phyloP scores from a whole-genome alignment of 1,140 invertebrate genomes.

The Akabosia matsudoensis region DNA sequence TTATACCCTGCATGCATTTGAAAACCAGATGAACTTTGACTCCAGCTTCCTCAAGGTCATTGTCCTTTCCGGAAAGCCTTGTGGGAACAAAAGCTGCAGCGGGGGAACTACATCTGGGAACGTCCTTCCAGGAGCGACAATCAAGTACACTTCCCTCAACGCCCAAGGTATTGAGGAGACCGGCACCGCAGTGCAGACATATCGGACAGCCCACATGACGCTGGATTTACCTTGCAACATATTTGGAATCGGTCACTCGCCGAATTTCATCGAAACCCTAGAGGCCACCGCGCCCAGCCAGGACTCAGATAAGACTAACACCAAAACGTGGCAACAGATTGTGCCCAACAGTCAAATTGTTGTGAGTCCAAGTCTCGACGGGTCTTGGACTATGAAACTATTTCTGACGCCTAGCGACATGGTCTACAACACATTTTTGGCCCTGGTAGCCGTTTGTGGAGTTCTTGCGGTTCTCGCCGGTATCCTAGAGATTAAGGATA shows the following conservation, averaged over 20 bases:
- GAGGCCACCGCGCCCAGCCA: slow-evolving; percentile 67
- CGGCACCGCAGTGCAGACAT: slow-evolving; percentile 77
- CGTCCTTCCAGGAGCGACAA: slow-evolving; percentile 81
- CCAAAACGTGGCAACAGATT: slow-evolving; percentile 76
- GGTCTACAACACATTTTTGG: slow-evolving; percentile 85
- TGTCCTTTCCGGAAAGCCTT: slow-evolving; percentile 78
- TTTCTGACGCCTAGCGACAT: slow-evolving; percentile 95
- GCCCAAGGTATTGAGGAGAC: slow-evolving; percentile 65
- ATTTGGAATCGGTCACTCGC: slow-evolving; percentile 92
- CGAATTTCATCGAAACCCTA: slow-evolving; percentile 93
- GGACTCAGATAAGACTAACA: slow-evolving; percentile 17
- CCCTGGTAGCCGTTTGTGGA: slow-evolving; percentile 79
- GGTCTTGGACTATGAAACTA: slow-evolving; percentile 88
- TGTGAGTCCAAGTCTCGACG: slow-evolving; percentile 76
- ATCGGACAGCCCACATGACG: slow-evolving; percentile 86
- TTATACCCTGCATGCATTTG: slow-evolving; percentile 68
- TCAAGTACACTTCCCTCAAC: slow-evolving; percentile 80
- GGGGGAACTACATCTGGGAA: slow-evolving; percentile 77
- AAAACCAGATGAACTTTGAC: slow-evolving; percentile 85
- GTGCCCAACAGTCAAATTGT: slow-evolving; percentile 98
- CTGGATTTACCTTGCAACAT: slow-evolving; percentile 90
- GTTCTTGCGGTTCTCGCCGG: slow-evolving; percentile 80
- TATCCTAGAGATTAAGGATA: slow-evolving; percentile 89
- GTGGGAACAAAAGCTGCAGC: slow-evolving; percentile 54
- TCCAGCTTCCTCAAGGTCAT: slow-evolving; percentile 94